These are phyloP conservation scores for Artemia sinica DNA, from an alignment of 2,888 invertebrate species.

Conservation along the genomic window DNA sequence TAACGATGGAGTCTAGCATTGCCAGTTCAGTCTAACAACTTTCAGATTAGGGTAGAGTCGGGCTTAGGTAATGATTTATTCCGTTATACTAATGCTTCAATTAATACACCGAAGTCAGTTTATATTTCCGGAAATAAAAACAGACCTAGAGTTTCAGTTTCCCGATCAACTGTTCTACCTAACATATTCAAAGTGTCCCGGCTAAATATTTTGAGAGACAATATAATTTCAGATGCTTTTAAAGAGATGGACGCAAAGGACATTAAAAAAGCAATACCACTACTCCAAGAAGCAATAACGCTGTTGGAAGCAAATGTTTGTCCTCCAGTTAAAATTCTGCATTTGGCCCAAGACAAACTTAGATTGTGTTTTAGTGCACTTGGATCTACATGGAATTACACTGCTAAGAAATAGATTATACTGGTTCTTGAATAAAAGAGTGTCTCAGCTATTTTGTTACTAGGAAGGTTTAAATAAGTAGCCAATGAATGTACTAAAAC, in stretches of 20 bases:
- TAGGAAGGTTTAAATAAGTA: neutral
- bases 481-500: neutral
- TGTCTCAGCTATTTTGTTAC: constrained; percentile 1
- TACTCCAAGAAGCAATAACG: constrained; percentile 42
- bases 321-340: constrained; percentile 48
- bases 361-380: constrained; percentile 43
- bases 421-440: no score
- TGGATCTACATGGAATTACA: constrained; percentile 35
- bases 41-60: no score
- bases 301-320: constrained; percentile 32
- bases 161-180: no score
- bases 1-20: no score
- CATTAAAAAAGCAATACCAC: constrained; percentile 38
- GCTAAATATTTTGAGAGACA: neutral
- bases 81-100: no score
- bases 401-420: neutral
- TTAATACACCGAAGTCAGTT: no score
- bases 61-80: no score
- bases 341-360: constrained; percentile 51
- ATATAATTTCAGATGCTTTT: neutral
- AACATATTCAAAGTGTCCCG: no score
- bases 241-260: constrained; percentile 39
- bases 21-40: no score
- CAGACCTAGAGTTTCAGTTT: no score
- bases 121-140: no score